These are phyloP conservation scores for Erythrocercus mccallii DNA, from an alignment of 2,113 vertebrate species.

Conservation along the genomic window DNA sequence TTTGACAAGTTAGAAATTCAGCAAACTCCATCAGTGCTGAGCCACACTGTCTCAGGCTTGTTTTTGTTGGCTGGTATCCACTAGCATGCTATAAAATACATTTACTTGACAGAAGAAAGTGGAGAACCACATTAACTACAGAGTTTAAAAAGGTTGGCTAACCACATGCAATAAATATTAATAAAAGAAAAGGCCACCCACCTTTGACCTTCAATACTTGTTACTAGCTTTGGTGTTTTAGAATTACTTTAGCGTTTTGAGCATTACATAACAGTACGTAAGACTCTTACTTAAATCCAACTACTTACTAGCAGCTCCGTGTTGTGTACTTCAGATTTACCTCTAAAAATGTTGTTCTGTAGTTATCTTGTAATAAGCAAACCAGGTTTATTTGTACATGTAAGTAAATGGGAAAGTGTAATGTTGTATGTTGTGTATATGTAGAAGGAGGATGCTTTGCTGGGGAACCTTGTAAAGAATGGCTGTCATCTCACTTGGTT, in stretches of 20 bases:
- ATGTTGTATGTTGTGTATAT: not conserved
- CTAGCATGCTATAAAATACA: conserved; percentile 69
- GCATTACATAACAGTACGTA: not conserved
- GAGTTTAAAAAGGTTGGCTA: conserved; percentile 68
- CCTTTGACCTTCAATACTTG: conserved; percentile 68
- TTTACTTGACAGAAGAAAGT: conserved; percentile 74
- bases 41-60: conserved; percentile 49
- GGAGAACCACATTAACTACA: conserved; percentile 65
- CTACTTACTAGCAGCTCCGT: not conserved
- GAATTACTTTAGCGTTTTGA: conserved; percentile 39
- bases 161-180: conserved; percentile 75
- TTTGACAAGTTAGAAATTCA: conserved; percentile 69
- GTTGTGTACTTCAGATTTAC: not conserved
- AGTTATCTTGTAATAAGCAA: not conserved
- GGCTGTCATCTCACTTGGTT: not conserved
- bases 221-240: conserved; percentile 46
- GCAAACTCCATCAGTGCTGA: conserved; percentile 43
- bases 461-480: not conserved
- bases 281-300: conserved; percentile 20
- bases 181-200: conserved; percentile 71
- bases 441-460: not conserved
- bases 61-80: conserved; percentile 74
- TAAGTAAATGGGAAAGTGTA: not conserved
- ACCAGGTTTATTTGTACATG: not conserved
- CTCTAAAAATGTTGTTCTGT: not conserved